Conservation (phyloP, 2,797 vertebrate species). For the Merluccius polli region DNA sequence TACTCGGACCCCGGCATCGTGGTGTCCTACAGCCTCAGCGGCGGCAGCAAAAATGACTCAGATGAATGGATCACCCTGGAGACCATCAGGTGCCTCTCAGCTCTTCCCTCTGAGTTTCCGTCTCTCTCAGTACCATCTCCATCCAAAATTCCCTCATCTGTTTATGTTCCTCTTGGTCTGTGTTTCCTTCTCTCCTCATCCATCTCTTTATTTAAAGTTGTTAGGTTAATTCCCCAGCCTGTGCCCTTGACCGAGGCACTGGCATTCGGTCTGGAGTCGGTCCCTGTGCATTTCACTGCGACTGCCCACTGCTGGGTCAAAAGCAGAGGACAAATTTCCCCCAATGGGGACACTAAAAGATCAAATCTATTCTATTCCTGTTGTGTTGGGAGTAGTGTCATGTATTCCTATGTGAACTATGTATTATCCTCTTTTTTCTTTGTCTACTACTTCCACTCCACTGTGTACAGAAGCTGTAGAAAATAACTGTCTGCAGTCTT, state of each 20-base stretch:
- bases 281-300: too few species aligned
- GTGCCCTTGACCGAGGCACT: background rate
- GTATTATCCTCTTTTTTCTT: too few species aligned
- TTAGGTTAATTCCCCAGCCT: background rate
- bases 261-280: background rate
- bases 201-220: too few species aligned
- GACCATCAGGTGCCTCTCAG: conserved; percentile 82
- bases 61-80: conserved; percentile 90
- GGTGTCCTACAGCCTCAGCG: conserved; percentile 82
- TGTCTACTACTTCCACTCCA: too few species aligned
- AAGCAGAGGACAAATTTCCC: background rate
- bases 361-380: too few species aligned
- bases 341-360: too few species aligned
- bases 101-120: conserved; percentile 13
- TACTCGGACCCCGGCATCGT: conserved; percentile 92
- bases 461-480: too few species aligned
- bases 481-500: too few species aligned
- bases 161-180: conserved; percentile 48
- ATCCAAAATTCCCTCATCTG: too few species aligned
- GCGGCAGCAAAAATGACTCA: conserved; percentile 72
- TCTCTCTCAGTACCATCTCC: conserved; percentile 2
- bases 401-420: too few species aligned
- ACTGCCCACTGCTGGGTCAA: background rate
- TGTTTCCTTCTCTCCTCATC: conserved; percentile 10
- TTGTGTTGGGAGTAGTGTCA: too few species aligned